Evolutionary conservation across 2,888 invertebrate species (phyloP), one percentile per base, ranked within the genome.

Genomic region (Choristoneura rosaceana): DNA sequence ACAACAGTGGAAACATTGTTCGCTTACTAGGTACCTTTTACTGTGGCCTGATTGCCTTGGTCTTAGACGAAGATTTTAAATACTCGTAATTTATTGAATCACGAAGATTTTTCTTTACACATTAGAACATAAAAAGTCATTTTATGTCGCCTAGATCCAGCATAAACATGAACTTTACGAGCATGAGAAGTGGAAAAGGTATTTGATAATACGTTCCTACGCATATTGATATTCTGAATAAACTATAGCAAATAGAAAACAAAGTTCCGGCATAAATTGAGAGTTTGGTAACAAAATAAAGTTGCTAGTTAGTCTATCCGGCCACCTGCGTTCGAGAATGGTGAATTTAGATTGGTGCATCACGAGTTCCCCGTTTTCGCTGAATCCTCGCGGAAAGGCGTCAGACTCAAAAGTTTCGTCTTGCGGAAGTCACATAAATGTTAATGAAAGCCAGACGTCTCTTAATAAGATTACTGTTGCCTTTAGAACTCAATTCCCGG

Each of bases 391-490:
- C 78, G 77, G 81, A 79, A 84, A 82, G 76, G 73, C 76, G 74
- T 68, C 76, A 41, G 33, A 64, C 74, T 71, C 78, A 81, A 83
- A 91, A 90, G 87, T 90, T 91, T 87, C 82, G 85, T 84, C 82
- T 81, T 80, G 81, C 83, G 84, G 88, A 91, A 89, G 90, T 91
- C 90, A 87, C 90, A 92, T 92, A 92, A 93, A 93, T 91, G 90
- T 90, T 93, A 93, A 93, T 93, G 92, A 93, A 93, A 89, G 88
- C 87, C 89, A 92, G 91, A 87, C 89, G 87, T 86, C 86, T 84
- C 89, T 69, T 93, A 93, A 93, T 91, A 89, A 92, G 91, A 92
- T 94, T 94, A 93, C 88, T 85, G 88, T 84, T 89, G 84, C 89
- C 87, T 89, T 90, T 88, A 91, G 92, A 93, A 55, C 93, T 93